Conservation (phyloP, 2,888 invertebrate species). For the Diaperis boleti region DNA sequence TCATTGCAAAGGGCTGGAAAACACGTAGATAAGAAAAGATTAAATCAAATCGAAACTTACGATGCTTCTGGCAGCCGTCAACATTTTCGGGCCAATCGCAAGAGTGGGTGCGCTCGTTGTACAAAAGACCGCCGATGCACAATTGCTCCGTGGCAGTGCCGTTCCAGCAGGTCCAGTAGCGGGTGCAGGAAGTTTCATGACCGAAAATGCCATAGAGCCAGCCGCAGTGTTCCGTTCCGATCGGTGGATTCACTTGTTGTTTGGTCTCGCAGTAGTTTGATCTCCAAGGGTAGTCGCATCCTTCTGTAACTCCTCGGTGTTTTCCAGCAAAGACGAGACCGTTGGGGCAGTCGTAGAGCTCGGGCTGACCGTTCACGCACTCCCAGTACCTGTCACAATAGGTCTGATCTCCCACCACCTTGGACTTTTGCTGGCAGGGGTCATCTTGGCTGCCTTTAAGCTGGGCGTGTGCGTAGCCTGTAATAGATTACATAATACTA, state of each 20-base stretch:
- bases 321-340: conserved; percentile 91
- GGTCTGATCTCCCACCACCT: conserved; percentile 81
- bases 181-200: conserved; percentile 92
- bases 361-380: conserved; percentile 85
- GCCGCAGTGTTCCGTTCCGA: conserved; percentile 88
- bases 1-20: conserved; percentile 89
- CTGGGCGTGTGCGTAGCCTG: conserved; percentile 55
- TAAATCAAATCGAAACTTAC: conserved; percentile 72
- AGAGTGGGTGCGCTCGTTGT: conserved; percentile 90
- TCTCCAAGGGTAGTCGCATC: conserved; percentile 91
- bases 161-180: conserved; percentile 97
- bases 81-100: conserved; percentile 97
- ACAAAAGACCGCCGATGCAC: conserved; percentile 90
- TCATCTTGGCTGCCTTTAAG: conserved; percentile 72
- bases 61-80: conserved; percentile 93
- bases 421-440: conserved; percentile 84
- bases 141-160: conserved; percentile 93
- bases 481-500: too few species aligned
- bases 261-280: conserved; percentile 88
- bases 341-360: conserved; percentile 91
- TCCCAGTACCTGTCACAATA: conserved; percentile 91
- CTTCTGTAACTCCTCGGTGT: conserved; percentile 88
- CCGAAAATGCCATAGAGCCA: conserved; percentile 95
- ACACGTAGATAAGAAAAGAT: not conserved
- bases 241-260: conserved; percentile 84